Evolutionary conservation across 2,113 vertebrate species (phyloP).

Genomic region (Gallinago media): DNA sequence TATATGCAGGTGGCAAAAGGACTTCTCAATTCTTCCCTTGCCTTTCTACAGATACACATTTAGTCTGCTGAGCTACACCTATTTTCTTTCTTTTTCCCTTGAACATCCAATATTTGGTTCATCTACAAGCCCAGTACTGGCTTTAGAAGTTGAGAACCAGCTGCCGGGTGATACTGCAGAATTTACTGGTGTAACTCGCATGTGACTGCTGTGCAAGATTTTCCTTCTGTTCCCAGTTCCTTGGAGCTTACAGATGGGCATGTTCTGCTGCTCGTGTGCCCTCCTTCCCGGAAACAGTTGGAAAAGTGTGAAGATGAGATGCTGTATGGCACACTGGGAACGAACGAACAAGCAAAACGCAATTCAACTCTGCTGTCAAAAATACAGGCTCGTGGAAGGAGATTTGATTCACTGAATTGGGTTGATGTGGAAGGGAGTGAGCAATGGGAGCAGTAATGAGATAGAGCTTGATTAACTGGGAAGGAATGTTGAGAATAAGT

Average conservation of each 20-base stretch:
- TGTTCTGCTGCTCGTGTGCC: background rate
- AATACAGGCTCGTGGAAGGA: background rate
- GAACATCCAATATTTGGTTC: background rate
- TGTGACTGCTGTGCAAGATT: background rate
- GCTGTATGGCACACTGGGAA: background rate
- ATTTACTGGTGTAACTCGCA: background rate
- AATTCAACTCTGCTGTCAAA: background rate
- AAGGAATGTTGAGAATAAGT: background rate
- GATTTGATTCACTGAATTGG: background rate
- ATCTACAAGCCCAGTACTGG: background rate
- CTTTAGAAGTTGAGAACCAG: background rate
- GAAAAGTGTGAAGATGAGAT: background rate
- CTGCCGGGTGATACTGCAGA: background rate
- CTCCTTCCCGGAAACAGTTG: background rate
- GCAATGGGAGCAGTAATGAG: background rate
- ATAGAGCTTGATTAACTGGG: background rate
- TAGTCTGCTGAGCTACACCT: background rate
- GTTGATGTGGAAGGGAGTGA: background rate
- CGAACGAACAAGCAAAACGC: background rate
- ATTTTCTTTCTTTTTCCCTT: background rate
- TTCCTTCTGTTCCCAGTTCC: constrained; percentile 8
- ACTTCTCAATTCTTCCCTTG: background rate
- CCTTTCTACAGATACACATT: accelerated
- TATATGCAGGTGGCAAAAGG: background rate
- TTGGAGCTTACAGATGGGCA: background rate